Evolutionary conservation across 2,797 vertebrate species (phyloP).

Genomic region (Leptodactylus fallax): DNA sequence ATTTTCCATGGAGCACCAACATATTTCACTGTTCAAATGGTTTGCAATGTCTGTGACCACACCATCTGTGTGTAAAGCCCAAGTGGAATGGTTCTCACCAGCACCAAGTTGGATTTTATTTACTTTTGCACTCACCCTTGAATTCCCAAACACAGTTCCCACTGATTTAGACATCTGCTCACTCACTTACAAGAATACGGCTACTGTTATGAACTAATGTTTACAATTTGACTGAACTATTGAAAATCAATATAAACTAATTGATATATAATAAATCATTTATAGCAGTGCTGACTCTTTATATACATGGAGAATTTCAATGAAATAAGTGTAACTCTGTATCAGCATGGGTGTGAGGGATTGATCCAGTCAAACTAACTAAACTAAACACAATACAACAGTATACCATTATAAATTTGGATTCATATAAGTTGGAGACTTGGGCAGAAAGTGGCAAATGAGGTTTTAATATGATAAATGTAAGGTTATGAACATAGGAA

Average conservation of each 20-base stretch:
- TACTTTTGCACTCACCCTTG: constrained; percentile 56
- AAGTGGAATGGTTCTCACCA: constrained; percentile 49
- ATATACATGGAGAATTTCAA: no score
- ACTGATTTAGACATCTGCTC: constrained; percentile 44
- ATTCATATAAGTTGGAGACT: no score
- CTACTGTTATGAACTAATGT: constrained; percentile 15
- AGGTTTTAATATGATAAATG: no score
- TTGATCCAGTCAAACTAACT: no score
- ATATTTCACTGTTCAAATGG: constrained; percentile 24
- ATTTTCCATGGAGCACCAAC: constrained; percentile 23
- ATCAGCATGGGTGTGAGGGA: no score
- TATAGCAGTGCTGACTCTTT: not conserved
- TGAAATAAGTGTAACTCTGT: no score
- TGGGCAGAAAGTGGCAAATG: no score
- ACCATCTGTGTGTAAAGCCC: constrained; percentile 51
- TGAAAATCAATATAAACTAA: constrained; percentile 11
- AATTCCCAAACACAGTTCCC: constrained; percentile 45
- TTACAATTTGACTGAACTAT: not conserved
- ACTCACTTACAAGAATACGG: constrained; percentile 39
- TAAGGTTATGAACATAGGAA: no score
- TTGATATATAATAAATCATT: not conserved
- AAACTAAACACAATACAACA: no score
- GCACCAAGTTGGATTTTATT: constrained; percentile 43
- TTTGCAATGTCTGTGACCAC: constrained; percentile 42
- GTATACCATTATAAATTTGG: no score